These are phyloP conservation scores for Apamea monoglypha DNA, from an alignment of 2,888 invertebrate species.

Conservation along the genomic window DNA sequence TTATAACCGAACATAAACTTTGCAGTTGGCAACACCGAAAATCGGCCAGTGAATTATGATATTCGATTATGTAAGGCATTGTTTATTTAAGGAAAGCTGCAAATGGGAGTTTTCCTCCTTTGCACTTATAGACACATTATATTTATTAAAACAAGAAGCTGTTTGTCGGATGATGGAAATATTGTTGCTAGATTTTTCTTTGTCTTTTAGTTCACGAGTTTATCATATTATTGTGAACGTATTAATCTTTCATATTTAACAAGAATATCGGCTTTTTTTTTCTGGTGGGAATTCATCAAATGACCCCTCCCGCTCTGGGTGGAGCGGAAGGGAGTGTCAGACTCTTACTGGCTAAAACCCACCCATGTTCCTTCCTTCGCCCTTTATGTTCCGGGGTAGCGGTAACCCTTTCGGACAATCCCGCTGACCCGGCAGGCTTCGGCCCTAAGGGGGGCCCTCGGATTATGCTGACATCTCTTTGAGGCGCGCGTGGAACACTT, in stretches of 20 bases:
- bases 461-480: too few species aligned
- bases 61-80: slow-evolving; percentile 29
- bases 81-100: slow-evolving; percentile 30
- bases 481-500: too few species aligned
- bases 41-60: slow-evolving; percentile 46
- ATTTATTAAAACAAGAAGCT: not conserved
- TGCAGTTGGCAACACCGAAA: slow-evolving; percentile 53
- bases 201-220: slow-evolving; percentile 2
- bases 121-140: not conserved
- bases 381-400: too few species aligned
- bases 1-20: slow-evolving; percentile 55
- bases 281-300: too few species aligned
- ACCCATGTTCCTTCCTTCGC: too few species aligned
- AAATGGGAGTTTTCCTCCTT: slow-evolving; percentile 4
- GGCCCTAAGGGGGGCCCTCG: too few species aligned
- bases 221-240: not conserved
- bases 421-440: too few species aligned
- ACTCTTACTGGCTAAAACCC: too few species aligned
- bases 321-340: too few species aligned
- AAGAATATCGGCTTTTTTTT: too few species aligned
- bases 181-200: not conserved
- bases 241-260: not conserved
- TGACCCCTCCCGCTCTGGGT: too few species aligned
- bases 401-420: too few species aligned
- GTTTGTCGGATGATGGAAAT: not conserved